These are phyloP conservation scores for Synchiropus splendidus DNA, from an alignment of 2,113 vertebrate genomes.

Conservation along the genomic window DNA sequence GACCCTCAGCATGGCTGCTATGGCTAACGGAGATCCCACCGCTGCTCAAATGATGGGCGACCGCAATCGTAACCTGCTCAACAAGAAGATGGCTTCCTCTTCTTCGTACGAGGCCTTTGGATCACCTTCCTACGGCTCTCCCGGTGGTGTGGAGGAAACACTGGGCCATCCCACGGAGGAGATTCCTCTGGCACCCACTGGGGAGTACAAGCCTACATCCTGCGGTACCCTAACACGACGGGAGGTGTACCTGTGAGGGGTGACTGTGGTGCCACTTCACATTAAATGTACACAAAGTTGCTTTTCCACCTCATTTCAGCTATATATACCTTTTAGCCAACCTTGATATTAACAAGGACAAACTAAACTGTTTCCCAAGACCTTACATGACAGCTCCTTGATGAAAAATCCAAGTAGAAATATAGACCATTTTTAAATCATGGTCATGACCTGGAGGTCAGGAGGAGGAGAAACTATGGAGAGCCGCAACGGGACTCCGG, in stretches of 20 bases:
- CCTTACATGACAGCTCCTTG: slow-evolving; percentile 32
- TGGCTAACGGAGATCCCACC: slow-evolving; percentile 84
- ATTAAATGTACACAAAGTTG: slow-evolving; percentile 18
- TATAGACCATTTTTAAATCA: slow-evolving; percentile 34
- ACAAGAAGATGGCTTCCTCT: slow-evolving; percentile 88
- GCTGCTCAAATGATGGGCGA: slow-evolving; percentile 87
- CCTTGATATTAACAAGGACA: slow-evolving; percentile 18
- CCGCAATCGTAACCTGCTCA: slow-evolving; percentile 97
- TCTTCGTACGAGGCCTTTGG: slow-evolving; percentile 91
- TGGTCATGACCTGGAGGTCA: slow-evolving; percentile 24
- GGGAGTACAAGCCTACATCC: slow-evolving; percentile 95
- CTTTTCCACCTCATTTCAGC: slow-evolving; percentile 28
- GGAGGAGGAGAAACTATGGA: slow-evolving; percentile 58
- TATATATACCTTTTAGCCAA: slow-evolving; percentile 36
- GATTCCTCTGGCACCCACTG: slow-evolving; percentile 92
- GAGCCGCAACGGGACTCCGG: slow-evolving; percentile 80
- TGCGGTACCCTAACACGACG: slow-evolving; percentile 94
- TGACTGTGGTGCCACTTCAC: slow-evolving; percentile 14
- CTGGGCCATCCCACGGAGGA: slow-evolving; percentile 79
- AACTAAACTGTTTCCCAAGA: slow-evolving; percentile 51
- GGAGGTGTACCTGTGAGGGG: slow-evolving; percentile 94
- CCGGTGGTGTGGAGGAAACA: slow-evolving; percentile 67
- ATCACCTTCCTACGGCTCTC: slow-evolving; percentile 80
- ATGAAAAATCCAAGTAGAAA: slow-evolving; percentile 33
- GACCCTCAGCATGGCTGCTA: slow-evolving; percentile 79